A percentile compares a stretch with the other conserved stretches of the same genome.
These are phyloP conservation scores for Aplochiton taeniatus DNA, from an alignment of 2,797 vertebrate species.

Conservation along the genomic window DNA sequence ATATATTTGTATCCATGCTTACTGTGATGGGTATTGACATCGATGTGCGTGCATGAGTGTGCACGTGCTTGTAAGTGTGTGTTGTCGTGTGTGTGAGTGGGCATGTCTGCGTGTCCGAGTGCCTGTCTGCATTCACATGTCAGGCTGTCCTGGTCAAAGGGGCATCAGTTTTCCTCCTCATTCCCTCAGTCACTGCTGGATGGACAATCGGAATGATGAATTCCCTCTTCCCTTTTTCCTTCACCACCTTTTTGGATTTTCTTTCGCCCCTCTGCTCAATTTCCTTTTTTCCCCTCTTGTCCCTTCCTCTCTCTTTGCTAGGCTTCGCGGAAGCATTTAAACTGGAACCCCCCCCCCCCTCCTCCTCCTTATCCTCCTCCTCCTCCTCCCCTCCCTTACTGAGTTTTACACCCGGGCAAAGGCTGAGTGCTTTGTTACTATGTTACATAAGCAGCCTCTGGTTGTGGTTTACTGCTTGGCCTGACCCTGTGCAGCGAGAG, in stretches of 20 bases:
- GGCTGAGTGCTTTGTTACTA: conserved; percentile 53
- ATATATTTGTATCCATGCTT: conserved; percentile 7
- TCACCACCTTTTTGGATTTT: no score
- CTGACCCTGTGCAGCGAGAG: background rate
- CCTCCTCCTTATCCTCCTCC: conserved; percentile 4
- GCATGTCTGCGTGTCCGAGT: no score
- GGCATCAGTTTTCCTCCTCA: background rate
- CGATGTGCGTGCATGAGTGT: background rate
- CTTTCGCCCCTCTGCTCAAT: conserved; percentile 8
- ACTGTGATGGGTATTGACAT: conserved; percentile 33
- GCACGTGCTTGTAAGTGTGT: background rate
- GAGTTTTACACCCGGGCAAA: conserved; percentile 34
- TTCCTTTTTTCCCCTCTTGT: conserved; percentile 16
- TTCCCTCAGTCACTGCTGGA: conserved; percentile 1
- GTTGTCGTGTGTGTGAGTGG: background rate
- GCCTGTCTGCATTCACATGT: no score
- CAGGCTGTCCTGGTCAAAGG: no score
- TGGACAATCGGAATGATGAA: background rate
- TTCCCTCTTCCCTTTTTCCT: background rate
- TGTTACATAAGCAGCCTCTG: conserved; percentile 59
- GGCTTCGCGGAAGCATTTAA: conserved; percentile 50
- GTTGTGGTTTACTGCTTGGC: conserved; percentile 42
- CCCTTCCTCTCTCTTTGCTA: conserved; percentile 35
- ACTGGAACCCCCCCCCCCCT: conserved; percentile 14
- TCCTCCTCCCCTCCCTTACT: background rate